Conservation (phyloP, 2,797 vertebrate species). For the Emys orbicularis region DNA sequence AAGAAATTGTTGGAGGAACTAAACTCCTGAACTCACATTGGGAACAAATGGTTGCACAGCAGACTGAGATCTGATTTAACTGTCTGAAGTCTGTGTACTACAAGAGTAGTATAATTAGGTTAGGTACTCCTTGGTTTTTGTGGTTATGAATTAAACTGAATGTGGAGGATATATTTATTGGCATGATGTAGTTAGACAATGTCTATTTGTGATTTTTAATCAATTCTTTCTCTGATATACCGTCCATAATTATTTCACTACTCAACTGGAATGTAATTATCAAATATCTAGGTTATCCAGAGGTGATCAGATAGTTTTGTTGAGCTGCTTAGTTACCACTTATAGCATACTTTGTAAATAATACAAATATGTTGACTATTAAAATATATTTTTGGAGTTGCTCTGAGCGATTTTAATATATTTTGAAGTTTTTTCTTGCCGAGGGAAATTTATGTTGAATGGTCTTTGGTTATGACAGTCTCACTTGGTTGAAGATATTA, state of each 20-base stretch:
- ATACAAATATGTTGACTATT: neutral
- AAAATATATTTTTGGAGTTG: neutral
- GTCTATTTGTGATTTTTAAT: neutral
- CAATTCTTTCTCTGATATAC: neutral
- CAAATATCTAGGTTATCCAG: neutral
- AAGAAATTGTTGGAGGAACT: neutral
- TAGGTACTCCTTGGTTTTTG: neutral
- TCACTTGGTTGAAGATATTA: neutral
- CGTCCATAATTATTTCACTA: neutral
- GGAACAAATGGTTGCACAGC: neutral
- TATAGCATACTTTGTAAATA: accelerated
- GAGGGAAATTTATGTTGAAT: neutral
- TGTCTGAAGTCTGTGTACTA: neutral
- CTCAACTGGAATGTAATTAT: neutral
- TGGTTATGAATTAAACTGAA: neutral
- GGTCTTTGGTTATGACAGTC: neutral
- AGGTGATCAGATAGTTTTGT: neutral
- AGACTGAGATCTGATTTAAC: neutral
- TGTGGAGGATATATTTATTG: neutral
- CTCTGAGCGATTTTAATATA: neutral
- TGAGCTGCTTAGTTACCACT: neutral
- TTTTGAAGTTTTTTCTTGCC: neutral
- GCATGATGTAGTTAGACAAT: neutral
- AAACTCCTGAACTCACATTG: neutral
- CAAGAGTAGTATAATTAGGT: neutral